phyloP scores from a whole-genome alignment of 2,113 vertebrate species.

The Paradoxurus hermaphroditus region DNA sequence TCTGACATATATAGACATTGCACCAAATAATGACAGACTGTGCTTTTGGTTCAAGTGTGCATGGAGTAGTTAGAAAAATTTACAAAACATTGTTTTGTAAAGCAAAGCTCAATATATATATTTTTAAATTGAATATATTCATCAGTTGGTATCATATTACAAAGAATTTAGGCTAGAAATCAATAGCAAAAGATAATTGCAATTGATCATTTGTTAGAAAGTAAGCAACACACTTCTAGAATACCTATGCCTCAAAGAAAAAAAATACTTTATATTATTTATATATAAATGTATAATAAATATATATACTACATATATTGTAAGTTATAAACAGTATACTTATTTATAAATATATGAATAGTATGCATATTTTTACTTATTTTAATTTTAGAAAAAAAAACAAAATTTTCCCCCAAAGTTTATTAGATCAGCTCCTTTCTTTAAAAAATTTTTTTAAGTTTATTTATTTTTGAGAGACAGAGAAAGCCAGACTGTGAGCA shows the following conservation, averaged over 20 bases:
- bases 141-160: neutral
- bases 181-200: neutral
- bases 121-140: neutral
- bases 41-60: neutral
- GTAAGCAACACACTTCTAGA: neutral
- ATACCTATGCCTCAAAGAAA: neutral
- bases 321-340: neutral
- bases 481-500: no score
- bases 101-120: neutral
- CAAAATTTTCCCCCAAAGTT: neutral
- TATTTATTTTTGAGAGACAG: no score
- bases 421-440: neutral
- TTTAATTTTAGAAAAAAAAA: neutral
- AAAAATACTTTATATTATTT: neutral
- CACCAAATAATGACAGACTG: neutral
- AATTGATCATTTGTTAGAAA: neutral
- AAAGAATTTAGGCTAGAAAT: neutral
- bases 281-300: neutral
- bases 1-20: neutral
- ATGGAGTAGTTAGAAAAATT: neutral
- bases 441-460: no score
- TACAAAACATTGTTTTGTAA: neutral
- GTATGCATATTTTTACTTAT: neutral
- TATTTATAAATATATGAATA: neutral
- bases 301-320: neutral